Conservation (phyloP, 1,140 invertebrate genomes). For the Drosophila kurseongensis region DNA sequence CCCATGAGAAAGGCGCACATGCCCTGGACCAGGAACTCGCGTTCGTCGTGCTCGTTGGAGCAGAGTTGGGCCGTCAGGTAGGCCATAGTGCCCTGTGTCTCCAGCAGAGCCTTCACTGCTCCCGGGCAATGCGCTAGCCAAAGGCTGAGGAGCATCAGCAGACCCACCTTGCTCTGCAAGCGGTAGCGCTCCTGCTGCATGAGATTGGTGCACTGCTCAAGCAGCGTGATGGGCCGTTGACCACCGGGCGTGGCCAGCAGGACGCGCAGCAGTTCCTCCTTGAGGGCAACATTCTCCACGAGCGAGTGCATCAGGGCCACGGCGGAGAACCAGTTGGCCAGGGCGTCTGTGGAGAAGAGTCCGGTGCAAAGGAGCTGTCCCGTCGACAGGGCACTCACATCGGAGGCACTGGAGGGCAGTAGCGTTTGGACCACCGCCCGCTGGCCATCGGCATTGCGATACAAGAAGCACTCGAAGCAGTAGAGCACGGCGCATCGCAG, state of each 20-base stretch:
- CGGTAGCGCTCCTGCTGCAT: constrained; percentile 93
- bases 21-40: constrained; percentile 94
- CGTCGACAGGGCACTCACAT: constrained; percentile 88
- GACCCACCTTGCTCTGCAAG: constrained; percentile 95
- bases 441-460: constrained; percentile 96
- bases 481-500: constrained; percentile 98
- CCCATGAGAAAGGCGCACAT: constrained; percentile 97
- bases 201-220: constrained; percentile 94
- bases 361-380: constrained; percentile 98
- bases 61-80: constrained; percentile 92
- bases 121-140: constrained; percentile 95
- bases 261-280: constrained; percentile 96
- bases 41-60: constrained; percentile 93
- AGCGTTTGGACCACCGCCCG: constrained; percentile 95
- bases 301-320: constrained; percentile 96
- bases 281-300: constrained; percentile 95
- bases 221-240: constrained; percentile 92
- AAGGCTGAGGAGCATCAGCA: constrained; percentile 95
- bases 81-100: constrained; percentile 93
- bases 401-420: constrained; percentile 92
- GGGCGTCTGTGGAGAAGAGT: constrained; percentile 94
- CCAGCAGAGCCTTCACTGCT: constrained; percentile 94
- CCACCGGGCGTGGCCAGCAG: constrained; percentile 94
- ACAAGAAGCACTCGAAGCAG: constrained; percentile 98
- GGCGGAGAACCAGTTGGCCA: constrained; percentile 99